phyloP scores from a whole-genome alignment of 1,140 invertebrate species.

The Drosophila setifemur region DNA sequence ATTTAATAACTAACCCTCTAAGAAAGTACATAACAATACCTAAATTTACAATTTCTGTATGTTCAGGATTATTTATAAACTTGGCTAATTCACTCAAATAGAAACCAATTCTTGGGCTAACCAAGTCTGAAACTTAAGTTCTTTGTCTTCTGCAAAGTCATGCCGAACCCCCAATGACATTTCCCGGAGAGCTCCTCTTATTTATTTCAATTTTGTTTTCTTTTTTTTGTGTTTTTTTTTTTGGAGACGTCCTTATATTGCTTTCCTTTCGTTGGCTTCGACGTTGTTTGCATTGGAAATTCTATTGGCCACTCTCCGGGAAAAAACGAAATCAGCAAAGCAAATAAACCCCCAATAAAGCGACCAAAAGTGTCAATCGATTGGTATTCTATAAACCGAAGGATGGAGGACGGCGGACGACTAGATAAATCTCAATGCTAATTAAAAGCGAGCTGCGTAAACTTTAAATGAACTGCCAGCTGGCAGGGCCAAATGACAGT shows the following conservation, averaged over 20 bases:
- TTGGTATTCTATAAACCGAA: not conserved
- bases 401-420: not conserved
- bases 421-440: conserved; percentile 51
- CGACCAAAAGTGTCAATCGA: conserved; percentile 69
- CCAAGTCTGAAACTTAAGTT: not conserved
- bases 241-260: not conserved
- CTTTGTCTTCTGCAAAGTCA: conserved; percentile 22
- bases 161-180: not conserved
- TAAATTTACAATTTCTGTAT: no score
- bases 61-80: no score
- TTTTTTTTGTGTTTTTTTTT: not conserved
- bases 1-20: no score
- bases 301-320: conserved; percentile 58
- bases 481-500: conserved; percentile 50
- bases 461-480: conserved; percentile 79
- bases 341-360: conserved; percentile 78
- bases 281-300: conserved; percentile 75
- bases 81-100: not conserved
- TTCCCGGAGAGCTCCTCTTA: not conserved
- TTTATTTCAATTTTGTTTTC: conserved; percentile 5
- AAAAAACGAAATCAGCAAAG: conserved; percentile 76
- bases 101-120: not conserved
- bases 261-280: not conserved
- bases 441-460: conserved; percentile 60
- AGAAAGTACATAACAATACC: no score